Evolutionary conservation across 2,113 vertebrate species (phyloP).

Genomic region (Python bivittatus): DNA sequence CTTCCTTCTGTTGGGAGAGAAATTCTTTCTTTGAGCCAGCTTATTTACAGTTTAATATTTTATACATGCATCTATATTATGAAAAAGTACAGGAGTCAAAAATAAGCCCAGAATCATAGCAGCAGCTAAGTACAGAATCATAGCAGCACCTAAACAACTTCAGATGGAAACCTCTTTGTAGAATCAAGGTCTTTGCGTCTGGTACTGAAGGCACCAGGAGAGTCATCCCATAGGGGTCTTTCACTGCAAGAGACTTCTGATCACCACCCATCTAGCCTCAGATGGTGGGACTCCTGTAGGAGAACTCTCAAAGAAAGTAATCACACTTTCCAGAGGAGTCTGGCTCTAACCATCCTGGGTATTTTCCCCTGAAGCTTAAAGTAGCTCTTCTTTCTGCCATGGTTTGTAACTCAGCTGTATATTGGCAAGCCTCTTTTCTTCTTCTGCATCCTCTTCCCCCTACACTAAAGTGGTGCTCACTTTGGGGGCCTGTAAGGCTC

Average conservation of each 20-base stretch:
- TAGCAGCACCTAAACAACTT: neutral
- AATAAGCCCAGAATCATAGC: neutral
- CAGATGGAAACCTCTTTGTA: neutral
- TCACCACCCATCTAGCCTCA: neutral
- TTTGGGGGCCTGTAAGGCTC: neutral
- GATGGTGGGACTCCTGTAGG: too few relatives aligned
- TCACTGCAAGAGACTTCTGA: neutral
- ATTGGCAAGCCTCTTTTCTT: neutral
- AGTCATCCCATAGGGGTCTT: neutral
- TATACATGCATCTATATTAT: neutral
- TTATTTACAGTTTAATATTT: neutral
- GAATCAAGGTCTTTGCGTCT: neutral
- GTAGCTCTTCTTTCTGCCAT: neutral
- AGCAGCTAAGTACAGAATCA: neutral
- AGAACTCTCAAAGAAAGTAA: neutral
- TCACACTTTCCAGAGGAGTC: neutral
- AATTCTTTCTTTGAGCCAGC: neutral
- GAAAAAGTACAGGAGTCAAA: neutral
- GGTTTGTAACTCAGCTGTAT: neutral
- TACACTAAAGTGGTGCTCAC: neutral
- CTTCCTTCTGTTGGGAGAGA: neutral
- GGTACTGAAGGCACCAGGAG: neutral
- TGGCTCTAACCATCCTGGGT: neutral
- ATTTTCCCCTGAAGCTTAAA: neutral
- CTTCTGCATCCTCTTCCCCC: neutral